Conservation (phyloP, 2,888 invertebrate species). For the Resseliella maxima region DNA sequence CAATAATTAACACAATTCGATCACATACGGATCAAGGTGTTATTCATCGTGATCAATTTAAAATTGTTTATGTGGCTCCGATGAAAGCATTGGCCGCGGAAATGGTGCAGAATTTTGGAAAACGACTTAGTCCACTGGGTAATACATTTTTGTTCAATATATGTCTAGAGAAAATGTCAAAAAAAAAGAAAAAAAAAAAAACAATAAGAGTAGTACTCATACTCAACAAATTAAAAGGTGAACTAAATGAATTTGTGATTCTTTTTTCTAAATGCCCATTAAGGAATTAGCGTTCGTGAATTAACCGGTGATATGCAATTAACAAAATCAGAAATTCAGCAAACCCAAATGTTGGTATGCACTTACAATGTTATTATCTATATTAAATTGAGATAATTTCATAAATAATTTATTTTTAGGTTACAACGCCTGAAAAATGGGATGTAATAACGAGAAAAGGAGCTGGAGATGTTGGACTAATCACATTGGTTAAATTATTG, state of each 20-base stretch:
- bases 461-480: conserved; percentile 87
- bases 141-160: background rate
- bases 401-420: background rate
- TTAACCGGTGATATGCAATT: conserved; percentile 98
- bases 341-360: conserved; percentile 96
- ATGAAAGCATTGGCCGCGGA: conserved; percentile 99
- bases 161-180: too few relatives aligned
- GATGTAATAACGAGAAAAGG: conserved; percentile 98
- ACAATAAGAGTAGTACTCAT: too few relatives aligned
- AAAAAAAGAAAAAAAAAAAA: too few relatives aligned
- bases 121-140: conserved; percentile 75
- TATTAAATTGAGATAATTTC: background rate
- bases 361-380: too few relatives aligned
- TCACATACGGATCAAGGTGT: conserved; percentile 84
- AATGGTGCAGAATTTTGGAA: conserved; percentile 95
- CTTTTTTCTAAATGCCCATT: background rate
- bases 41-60: conserved; percentile 91
- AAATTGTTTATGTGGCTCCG: conserved; percentile 98
- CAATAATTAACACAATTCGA: conserved; percentile 90
- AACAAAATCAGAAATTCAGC: conserved; percentile 90
- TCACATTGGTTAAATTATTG: conserved; percentile 89
- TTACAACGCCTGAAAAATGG: conserved; percentile 99
- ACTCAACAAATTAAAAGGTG: too few relatives aligned
- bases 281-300: conserved; percentile 87
- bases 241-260: too few relatives aligned